Conservation (phyloP, 2,797 vertebrate species). For the Kryptolebias ocellatus region DNA sequence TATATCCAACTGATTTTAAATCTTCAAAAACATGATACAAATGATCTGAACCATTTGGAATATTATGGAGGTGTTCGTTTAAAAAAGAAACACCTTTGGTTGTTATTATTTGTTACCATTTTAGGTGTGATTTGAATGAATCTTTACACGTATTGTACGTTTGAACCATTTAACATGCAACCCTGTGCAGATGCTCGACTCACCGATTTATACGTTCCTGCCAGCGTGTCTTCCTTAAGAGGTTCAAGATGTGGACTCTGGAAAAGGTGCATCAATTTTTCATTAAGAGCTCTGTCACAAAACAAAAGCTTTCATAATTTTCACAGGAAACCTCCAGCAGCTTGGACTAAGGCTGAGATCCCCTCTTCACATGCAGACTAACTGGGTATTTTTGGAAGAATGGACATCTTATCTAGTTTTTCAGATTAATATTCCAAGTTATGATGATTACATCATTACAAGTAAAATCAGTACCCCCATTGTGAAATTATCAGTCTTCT, state of each 20-base stretch:
- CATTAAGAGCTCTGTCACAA: slow-evolving; percentile 30
- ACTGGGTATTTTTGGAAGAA: too few species aligned
- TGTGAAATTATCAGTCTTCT: too few species aligned
- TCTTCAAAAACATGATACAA: background rate
- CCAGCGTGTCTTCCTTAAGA: slow-evolving; percentile 83
- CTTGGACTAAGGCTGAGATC: slow-evolving; percentile 21
- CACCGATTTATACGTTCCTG: slow-evolving; percentile 85
- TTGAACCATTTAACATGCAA: background rate
- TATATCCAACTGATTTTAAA: background rate
- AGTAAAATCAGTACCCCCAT: too few species aligned
- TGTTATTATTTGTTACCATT: too few species aligned
- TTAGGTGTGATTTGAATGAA: too few species aligned
- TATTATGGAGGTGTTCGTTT: too few species aligned
- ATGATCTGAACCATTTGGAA: background rate
- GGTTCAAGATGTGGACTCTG: slow-evolving; percentile 91
- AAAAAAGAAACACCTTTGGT: too few species aligned
- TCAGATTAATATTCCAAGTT: too few species aligned
- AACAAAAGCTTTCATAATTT: slow-evolving; percentile 11
- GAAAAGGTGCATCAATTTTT: slow-evolving; percentile 47
- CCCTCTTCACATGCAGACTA: slow-evolving; percentile 5
- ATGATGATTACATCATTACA: too few species aligned
- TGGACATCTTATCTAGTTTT: too few species aligned
- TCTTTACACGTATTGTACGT: background rate
- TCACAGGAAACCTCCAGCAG: slow-evolving; percentile 12
- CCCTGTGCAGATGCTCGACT: slow-evolving; percentile 56